phyloP scores from a whole-genome alignment of 1,140 invertebrate genomes.

The Microvelia longipes region DNA sequence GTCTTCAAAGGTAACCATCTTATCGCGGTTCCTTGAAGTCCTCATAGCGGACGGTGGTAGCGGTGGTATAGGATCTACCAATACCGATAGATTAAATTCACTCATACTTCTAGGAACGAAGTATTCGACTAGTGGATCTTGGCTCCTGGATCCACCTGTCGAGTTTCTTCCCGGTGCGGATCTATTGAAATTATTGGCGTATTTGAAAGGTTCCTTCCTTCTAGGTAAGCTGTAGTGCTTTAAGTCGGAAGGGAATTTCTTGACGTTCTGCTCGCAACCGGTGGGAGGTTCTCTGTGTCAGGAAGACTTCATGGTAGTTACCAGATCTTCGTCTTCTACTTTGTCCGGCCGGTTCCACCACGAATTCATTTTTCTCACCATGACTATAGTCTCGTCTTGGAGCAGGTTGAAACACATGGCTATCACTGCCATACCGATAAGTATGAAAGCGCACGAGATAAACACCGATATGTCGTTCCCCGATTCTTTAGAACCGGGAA shows the following conservation, averaged over 20 bases:
- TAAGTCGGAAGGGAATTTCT: slow-evolving; percentile 15
- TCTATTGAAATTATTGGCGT: slow-evolving; percentile 13
- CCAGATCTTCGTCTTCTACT: slow-evolving; percentile 28
- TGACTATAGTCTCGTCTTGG: slow-evolving; percentile 72
- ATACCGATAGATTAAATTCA: slow-evolving; percentile 55
- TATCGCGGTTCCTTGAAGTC: slow-evolving; percentile 36
- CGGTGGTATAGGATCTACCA: slow-evolving; percentile 36
- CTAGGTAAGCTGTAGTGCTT: slow-evolving; percentile 19
- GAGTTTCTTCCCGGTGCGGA: slow-evolving; percentile 14
- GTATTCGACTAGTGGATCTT: slow-evolving; percentile 53
- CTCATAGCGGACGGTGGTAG: slow-evolving; percentile 29
- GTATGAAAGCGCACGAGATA: slow-evolving; percentile 69
- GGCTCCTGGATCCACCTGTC: slow-evolving; percentile 21
- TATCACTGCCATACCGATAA: slow-evolving; percentile 85
- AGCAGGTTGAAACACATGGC: slow-evolving; percentile 94
- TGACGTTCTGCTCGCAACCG: slow-evolving; percentile 35
- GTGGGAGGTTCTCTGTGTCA: slow-evolving; percentile 22
- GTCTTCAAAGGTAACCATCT: slow-evolving; percentile 70
- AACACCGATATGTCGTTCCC: slow-evolving; percentile 58
- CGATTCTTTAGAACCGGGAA: slow-evolving; percentile 35
- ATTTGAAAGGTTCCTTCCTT: slow-evolving; percentile 11
- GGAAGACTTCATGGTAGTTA: slow-evolving; percentile 16
- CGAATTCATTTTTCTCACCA: slow-evolving; percentile 35
- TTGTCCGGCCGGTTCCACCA: slow-evolving; percentile 23
- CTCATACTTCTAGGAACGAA: slow-evolving; percentile 66